phyloP scores from a whole-genome alignment of 2,888 invertebrate genomes.

The Aethes cnicana region DNA sequence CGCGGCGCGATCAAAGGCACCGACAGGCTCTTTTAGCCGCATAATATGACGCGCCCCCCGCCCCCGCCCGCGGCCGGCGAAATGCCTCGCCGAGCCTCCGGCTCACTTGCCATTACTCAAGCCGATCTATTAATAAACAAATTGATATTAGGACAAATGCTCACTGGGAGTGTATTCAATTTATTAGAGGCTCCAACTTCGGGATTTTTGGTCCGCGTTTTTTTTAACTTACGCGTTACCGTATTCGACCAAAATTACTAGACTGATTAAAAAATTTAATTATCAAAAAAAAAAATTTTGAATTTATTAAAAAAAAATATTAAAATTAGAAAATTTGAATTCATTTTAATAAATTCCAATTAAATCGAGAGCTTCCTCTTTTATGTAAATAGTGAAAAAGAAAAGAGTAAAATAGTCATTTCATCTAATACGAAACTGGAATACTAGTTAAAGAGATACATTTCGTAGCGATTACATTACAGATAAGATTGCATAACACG shows the following conservation, averaged over 20 bases:
- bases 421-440: conserved; percentile 8
- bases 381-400: too few relatives aligned
- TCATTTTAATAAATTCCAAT: too few relatives aligned
- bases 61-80: conserved; percentile 68
- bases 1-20: conserved; percentile 74
- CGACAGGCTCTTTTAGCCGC: conserved; percentile 82
- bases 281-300: too few relatives aligned
- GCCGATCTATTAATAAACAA: conserved; percentile 79
- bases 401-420: conserved; percentile 4
- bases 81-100: conserved; percentile 57
- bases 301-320: too few relatives aligned
- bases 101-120: conserved; percentile 79
- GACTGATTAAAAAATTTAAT: too few relatives aligned
- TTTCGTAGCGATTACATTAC: conserved; percentile 25
- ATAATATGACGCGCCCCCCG: conserved; percentile 80
- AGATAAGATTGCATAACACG: conserved; percentile 25
- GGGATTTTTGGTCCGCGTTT: conserved; percentile 7
- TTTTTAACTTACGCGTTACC: conserved; percentile 9
- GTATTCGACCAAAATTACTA: too few relatives aligned
- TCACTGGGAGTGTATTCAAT: conserved; percentile 56
- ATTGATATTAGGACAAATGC: conserved; percentile 76
- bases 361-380: too few relatives aligned
- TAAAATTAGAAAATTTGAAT: too few relatives aligned
- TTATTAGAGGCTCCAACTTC: conserved; percentile 40
- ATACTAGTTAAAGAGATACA: conserved; percentile 16